Percentiles rank a stretch among this genome's conserved stretches.
Evolutionary conservation across 2,888 invertebrate species (phyloP).

Genomic region (Anoplius nigerrimus): DNA sequence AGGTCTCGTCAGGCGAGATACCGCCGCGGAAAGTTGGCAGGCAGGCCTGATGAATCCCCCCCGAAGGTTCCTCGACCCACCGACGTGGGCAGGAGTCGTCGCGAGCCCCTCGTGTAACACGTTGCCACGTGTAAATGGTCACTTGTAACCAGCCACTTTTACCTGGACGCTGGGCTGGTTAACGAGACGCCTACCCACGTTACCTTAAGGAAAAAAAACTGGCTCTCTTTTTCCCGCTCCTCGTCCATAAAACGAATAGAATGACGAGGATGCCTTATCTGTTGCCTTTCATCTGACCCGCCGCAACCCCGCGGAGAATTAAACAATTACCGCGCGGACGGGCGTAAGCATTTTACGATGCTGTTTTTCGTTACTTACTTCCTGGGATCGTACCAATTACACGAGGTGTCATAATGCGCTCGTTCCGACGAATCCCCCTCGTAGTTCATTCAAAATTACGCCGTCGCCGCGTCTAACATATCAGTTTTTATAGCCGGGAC

Average conservation of each 20-base stretch:
- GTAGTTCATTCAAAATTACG: not conserved
- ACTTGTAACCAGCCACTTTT: slow-evolving; percentile 39
- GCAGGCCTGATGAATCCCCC: slow-evolving; percentile 18
- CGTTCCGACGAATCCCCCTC: slow-evolving; percentile 15
- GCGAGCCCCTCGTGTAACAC: slow-evolving; percentile 33
- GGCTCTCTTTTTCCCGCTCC: slow-evolving; percentile 22
- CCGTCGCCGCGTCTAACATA: not conserved
- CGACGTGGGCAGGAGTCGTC: slow-evolving; percentile 1
- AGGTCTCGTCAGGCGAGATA: slow-evolving; percentile 6
- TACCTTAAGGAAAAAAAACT: slow-evolving; percentile 35
- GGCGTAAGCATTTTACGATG: not conserved
- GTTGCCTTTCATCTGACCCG: slow-evolving; percentile 58
- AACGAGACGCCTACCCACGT: slow-evolving; percentile 55
- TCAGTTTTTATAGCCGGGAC: slow-evolving; percentile 10
- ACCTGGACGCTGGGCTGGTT: slow-evolving; percentile 41
- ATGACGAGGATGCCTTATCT: slow-evolving; percentile 42
- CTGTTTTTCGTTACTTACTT: not conserved
- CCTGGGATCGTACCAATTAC: no score
- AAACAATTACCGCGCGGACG: slow-evolving; percentile 58
- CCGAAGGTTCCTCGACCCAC: slow-evolving; percentile 37
- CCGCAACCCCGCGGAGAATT: slow-evolving; percentile 52
- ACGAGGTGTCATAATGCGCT: slow-evolving; percentile 13
- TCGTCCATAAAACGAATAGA: slow-evolving; percentile 35
- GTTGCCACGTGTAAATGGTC: slow-evolving; percentile 48
- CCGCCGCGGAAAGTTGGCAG: slow-evolving; percentile 29